Evolutionary conservation across 1,140 invertebrate species (phyloP).

Genomic region (Teleogryllus occipitalis): DNA sequence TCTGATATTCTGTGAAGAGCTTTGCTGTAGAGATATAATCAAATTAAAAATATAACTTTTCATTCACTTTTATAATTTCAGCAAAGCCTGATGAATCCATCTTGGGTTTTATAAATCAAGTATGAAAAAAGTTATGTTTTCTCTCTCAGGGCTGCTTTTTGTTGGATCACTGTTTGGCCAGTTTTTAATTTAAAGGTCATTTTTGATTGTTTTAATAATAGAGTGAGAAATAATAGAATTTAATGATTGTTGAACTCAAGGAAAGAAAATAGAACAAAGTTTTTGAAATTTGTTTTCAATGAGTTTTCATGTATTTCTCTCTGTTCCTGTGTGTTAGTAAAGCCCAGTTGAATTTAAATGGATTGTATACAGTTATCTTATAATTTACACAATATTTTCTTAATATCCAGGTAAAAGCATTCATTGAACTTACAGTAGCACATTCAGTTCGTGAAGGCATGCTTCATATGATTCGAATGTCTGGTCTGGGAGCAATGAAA

Average conservation of each 20-base stretch:
- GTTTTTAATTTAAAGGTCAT: background rate
- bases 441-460: constrained; percentile 77
- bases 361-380: background rate
- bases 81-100: no score
- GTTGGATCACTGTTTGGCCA: no score
- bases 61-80: no score
- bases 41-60: no score
- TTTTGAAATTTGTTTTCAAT: background rate
- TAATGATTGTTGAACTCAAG: background rate
- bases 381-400: background rate
- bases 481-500: constrained; percentile 97
- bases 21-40: no score
- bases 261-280: background rate
- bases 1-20: no score
- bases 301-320: background rate
- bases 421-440: constrained; percentile 89
- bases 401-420: constrained; percentile 74
- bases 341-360: no score
- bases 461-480: constrained; percentile 83
- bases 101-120: no score
- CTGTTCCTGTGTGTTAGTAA: no score
- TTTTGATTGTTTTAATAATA: constrained; percentile 6
- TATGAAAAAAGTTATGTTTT: no score
- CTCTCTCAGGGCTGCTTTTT: no score
- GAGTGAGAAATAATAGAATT: background rate